A percentile compares a stretch with the other conserved stretches of the same genome.
phyloP scores from a whole-genome alignment of 2,797 vertebrate genomes.

The Malacoctenus gilli region DNA sequence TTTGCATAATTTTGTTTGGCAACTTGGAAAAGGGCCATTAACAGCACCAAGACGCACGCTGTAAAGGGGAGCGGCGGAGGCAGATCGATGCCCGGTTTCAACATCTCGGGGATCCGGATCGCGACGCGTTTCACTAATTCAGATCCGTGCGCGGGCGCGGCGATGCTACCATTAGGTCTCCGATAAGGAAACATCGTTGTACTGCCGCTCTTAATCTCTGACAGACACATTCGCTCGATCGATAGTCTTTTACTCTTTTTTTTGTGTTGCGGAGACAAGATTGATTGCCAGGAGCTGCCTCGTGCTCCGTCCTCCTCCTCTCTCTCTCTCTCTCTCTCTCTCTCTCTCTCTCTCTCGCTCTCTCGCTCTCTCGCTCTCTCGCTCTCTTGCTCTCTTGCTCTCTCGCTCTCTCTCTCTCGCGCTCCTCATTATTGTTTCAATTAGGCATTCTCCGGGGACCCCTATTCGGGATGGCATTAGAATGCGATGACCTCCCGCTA shows the following conservation, averaged over 20 bases:
- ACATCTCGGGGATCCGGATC: constrained; percentile 65
- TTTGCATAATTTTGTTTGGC: constrained; percentile 84
- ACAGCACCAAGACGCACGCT: constrained; percentile 59
- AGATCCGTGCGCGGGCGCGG: constrained; percentile 64
- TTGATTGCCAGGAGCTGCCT: constrained; percentile 76
- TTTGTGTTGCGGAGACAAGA: constrained; percentile 73
- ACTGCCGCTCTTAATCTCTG: constrained; percentile 78
- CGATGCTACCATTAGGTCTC: constrained; percentile 73
- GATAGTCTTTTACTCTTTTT: constrained; percentile 78
- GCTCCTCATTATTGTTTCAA: constrained; percentile 79
- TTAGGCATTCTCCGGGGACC: constrained; percentile 71
- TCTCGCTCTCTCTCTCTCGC: constrained; percentile 59
- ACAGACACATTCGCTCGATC: constrained; percentile 74
- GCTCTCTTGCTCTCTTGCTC: constrained; percentile 64
- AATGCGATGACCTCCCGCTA: constrained; percentile 51
- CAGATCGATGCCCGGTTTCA: constrained; percentile 80
- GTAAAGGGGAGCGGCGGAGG: constrained; percentile 51
- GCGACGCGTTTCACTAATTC: constrained; percentile 69
- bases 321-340: constrained; percentile 57
- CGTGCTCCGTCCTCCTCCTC: constrained; percentile 64
- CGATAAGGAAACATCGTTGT: constrained; percentile 76
- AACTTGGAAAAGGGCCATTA: constrained; percentile 78
- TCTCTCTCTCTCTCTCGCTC: constrained; percentile 58
- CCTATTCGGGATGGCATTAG: constrained; percentile 35
- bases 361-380: constrained; percentile 58